phyloP scores from a whole-genome alignment of 1,140 invertebrate genomes.

The Magallana angulata region DNA sequence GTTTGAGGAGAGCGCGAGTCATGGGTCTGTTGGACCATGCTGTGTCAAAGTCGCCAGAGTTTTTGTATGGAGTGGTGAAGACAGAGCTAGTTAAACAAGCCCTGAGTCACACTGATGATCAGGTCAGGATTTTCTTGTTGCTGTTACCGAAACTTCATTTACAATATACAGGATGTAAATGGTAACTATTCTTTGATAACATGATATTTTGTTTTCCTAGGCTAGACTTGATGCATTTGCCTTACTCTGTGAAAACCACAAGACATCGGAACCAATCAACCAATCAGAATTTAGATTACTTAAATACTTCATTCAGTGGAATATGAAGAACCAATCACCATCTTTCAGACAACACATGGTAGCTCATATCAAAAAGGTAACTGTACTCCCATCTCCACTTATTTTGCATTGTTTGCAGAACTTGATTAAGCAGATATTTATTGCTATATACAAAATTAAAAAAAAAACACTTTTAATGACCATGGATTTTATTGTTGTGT shows the following conservation, averaged over 20 bases:
- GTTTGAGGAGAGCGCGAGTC: constrained; percentile 69
- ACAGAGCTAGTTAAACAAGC: constrained; percentile 75
- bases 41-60: constrained; percentile 11
- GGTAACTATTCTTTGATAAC: too few relatives aligned
- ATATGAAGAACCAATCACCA: constrained; percentile 86
- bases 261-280: constrained; percentile 85
- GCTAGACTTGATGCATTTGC: constrained; percentile 83
- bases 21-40: constrained; percentile 67
- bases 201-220: constrained; percentile 65
- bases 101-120: constrained; percentile 77
- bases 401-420: neutral
- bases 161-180: too few relatives aligned
- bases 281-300: constrained; percentile 85
- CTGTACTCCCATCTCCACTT: neutral
- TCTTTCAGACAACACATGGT: constrained; percentile 80
- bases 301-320: constrained; percentile 85
- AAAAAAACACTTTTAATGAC: neutral
- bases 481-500: neutral
- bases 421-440: too few relatives aligned
- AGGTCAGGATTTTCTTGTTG: constrained; percentile 69
- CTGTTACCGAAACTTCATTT: too few relatives aligned
- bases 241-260: constrained; percentile 87
- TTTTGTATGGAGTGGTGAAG: constrained; percentile 76
- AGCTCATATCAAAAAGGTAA: constrained; percentile 80
- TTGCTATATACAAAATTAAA: too few relatives aligned